A percentile compares a stretch with the other conserved stretches of the same genome.
Evolutionary conservation across 1,140 invertebrate species (phyloP).

Genomic region (Pinna nobilis): DNA sequence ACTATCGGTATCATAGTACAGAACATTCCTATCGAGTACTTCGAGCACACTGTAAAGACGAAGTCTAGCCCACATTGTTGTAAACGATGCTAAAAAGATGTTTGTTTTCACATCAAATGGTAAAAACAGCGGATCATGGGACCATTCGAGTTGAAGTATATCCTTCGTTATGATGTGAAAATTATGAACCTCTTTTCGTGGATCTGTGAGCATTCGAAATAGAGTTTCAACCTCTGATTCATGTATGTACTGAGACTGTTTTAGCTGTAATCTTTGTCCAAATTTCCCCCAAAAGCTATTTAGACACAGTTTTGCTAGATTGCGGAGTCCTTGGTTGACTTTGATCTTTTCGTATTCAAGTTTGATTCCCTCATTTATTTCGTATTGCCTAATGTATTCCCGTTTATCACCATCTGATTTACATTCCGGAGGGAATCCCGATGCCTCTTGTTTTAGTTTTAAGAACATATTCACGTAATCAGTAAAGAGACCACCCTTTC

Average conservation of each 20-base stretch:
- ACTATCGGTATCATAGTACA: slow-evolving; percentile 75
- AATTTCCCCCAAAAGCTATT: slow-evolving; percentile 59
- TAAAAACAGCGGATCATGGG: slow-evolving; percentile 6
- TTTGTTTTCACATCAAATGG: slow-evolving; percentile 54
- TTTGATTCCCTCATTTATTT: slow-evolving; percentile 64
- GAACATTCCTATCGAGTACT: slow-evolving; percentile 56
- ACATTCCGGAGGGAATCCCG: slow-evolving; percentile 39
- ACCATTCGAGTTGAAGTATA: slow-evolving; percentile 34
- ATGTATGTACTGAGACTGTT: slow-evolving; percentile 31
- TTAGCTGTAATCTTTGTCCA: slow-evolving; percentile 34
- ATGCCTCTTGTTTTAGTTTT: slow-evolving; percentile 51
- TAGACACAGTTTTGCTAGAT: slow-evolving; percentile 47
- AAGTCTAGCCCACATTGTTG: slow-evolving; percentile 71
- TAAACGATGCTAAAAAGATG: slow-evolving; percentile 69
- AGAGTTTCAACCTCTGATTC: slow-evolving; percentile 45
- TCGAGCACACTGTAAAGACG: slow-evolving; percentile 71
- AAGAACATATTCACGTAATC: slow-evolving; percentile 52
- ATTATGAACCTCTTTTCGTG: slow-evolving; percentile 25
- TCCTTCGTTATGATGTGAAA: slow-evolving; percentile 43
- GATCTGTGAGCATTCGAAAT: slow-evolving; percentile 58
- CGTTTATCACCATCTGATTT: slow-evolving; percentile 39
- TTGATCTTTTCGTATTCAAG: slow-evolving; percentile 65
- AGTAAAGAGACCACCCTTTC: slow-evolving; percentile 32
- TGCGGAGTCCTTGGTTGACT: slow-evolving; percentile 63
- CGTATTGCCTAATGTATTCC: slow-evolving; percentile 65